Evolutionary conservation across 1,140 invertebrate species (phyloP).

Genomic region (Camponotus vicinus): DNA sequence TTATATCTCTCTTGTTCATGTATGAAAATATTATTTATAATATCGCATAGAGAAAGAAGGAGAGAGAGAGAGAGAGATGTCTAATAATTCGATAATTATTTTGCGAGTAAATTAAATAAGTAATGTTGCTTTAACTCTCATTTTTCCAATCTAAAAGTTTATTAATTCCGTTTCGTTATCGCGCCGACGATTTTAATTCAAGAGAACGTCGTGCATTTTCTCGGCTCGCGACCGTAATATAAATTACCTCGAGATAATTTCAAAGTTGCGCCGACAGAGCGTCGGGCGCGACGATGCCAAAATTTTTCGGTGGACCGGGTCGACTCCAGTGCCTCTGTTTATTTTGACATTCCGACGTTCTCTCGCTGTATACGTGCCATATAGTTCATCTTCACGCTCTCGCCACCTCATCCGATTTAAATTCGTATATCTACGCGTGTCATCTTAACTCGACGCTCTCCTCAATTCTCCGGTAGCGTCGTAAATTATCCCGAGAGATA

Average conservation of each 20-base stretch:
- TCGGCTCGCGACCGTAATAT: slow-evolving; percentile 61
- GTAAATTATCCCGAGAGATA: slow-evolving; percentile 11
- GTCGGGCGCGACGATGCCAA: slow-evolving; percentile 6
- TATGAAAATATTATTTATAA: not conserved
- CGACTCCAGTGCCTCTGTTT: slow-evolving; percentile 38
- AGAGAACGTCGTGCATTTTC: slow-evolving; percentile 56
- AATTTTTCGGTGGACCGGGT: slow-evolving; percentile 43
- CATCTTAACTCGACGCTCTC: slow-evolving; percentile 16
- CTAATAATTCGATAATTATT: not conserved
- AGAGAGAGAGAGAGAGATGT: not conserved
- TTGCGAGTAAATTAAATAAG: not conserved
- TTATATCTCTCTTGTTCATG: not conserved
- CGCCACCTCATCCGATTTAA: not conserved
- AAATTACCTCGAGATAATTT: slow-evolving; percentile 72
- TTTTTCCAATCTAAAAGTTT: slow-evolving; percentile 37
- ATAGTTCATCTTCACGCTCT: slow-evolving; percentile 12
- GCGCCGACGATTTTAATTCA: slow-evolving; percentile 63
- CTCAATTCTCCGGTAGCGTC: not conserved
- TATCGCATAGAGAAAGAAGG: not conserved
- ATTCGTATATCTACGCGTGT: not conserved
- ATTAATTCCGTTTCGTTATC: slow-evolving; percentile 43
- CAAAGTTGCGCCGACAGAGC: slow-evolving; percentile 59
- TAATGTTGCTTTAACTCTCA: not conserved
- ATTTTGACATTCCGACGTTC: slow-evolving; percentile 43
- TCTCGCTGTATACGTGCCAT: not conserved